A percentile compares a stretch with the other conserved stretches of the same genome.
These are phyloP conservation scores for Temnothorax nylanderi DNA, from an alignment of 1,140 invertebrate species.

Conservation along the genomic window DNA sequence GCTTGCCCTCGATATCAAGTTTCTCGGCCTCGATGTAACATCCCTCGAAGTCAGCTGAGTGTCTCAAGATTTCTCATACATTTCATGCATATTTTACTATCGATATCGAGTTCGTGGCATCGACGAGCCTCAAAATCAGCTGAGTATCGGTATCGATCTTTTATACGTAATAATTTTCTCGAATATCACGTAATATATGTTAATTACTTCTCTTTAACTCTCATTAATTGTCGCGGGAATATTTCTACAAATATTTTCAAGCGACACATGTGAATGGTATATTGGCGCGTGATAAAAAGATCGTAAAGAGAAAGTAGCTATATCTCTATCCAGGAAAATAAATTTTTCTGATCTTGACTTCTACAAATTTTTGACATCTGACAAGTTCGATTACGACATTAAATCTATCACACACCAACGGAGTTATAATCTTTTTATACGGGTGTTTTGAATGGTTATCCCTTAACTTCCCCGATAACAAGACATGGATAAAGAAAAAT, in stretches of 20 bases:
- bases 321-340: neutral
- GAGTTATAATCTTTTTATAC: no score
- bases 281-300: neutral
- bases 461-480: neutral
- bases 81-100: neutral
- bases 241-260: neutral
- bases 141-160: neutral
- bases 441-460: neutral
- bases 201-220: neutral
- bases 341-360: neutral
- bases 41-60: neutral
- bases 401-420: no score
- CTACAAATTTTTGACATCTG: neutral
- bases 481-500: slow-evolving; percentile 4
- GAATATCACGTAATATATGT: neutral
- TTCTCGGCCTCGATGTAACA: neutral
- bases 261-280: neutral
- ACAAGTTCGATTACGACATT: neutral
- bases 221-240: neutral
- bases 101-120: neutral
- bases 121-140: neutral
- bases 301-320: neutral
- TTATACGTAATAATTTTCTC: neutral
- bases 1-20: neutral
- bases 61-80: neutral